Base-by-base conservation (phyloP, 2,113 vertebrate genomes). In the Beaufortia kweichowensis region DNA sequence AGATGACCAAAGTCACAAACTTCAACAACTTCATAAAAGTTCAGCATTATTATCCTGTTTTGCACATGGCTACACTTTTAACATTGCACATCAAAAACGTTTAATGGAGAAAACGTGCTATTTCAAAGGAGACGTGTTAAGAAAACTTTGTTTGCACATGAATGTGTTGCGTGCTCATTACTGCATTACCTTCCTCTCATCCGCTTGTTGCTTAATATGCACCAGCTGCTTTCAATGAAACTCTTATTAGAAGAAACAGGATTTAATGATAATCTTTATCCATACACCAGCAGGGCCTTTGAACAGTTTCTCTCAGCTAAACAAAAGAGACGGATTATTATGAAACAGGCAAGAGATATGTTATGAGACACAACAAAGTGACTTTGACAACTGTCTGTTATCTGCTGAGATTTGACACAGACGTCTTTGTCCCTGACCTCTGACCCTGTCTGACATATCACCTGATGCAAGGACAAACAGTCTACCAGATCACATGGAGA, bases 251-350 rank as follows among this genome's bases (percentile, higher is more conserved):
- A n/a, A 55, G 66, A 55, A 55, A 69, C 66, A 24, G 48, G 66
- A 69, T 69, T n/a, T 69, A 55, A 69, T 69, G 66, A 69, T 69
- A 69, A 69, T 69, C 66, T 69, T 69, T 33, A 69, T 35, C 66
- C 23, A 48, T 35, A 7, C 3, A 14, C 66, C 66, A 6, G 19
- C 17, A 23, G 48, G 29, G 66, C 14, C 33, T 35, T 69, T 55
- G 28, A 69, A 69, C 23, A 55, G 28, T 33, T 15, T 69, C 66
- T 55, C 48, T 69, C 11, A 14, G 28, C 46, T 55, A 69, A 69
- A 69, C 66, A 69, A 69, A 69, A 69, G 28, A 66, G 43, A 69
- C 12, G 17, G 48, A 70, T 69, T 56, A 55, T 56, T 48, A 69
- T 28, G 35, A 48, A 28, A 55, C 48, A 70, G 48, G 35, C 1